These are phyloP conservation scores for Irena cyanogastra DNA, from an alignment of 2,113 vertebrate species.

Conservation along the genomic window DNA sequence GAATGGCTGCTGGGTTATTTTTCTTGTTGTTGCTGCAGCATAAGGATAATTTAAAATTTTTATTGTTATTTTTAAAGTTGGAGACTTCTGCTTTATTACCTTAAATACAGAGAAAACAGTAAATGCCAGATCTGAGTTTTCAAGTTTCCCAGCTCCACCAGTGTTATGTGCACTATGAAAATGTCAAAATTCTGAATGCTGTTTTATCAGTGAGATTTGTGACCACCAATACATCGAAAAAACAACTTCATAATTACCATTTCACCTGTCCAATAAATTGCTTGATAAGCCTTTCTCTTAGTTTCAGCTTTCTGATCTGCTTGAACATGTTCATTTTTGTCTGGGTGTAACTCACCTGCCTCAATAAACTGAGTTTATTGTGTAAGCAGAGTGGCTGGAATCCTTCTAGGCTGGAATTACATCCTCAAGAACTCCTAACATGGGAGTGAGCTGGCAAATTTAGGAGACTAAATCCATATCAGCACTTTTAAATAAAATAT, in stretches of 20 bases:
- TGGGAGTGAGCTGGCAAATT: neutral
- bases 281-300: neutral
- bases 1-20: neutral
- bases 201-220: neutral
- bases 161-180: neutral
- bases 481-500: slow-evolving; percentile 19
- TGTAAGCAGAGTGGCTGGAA: neutral
- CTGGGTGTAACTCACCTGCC: neutral
- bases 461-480: neutral
- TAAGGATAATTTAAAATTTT: neutral
- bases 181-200: neutral
- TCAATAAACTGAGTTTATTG: neutral
- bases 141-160: neutral
- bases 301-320: neutral
- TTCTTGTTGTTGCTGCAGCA: neutral
- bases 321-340: neutral
- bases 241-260: neutral
- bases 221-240: neutral
- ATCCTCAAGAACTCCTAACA: neutral
- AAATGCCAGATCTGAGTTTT: neutral
- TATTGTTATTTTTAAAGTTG: neutral
- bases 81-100: neutral
- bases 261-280: neutral
- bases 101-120: neutral
- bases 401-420: neutral